These are phyloP conservation scores for Pygocentrus nattereri DNA, from an alignment of 2,797 vertebrate species.

Conservation along the genomic window DNA sequence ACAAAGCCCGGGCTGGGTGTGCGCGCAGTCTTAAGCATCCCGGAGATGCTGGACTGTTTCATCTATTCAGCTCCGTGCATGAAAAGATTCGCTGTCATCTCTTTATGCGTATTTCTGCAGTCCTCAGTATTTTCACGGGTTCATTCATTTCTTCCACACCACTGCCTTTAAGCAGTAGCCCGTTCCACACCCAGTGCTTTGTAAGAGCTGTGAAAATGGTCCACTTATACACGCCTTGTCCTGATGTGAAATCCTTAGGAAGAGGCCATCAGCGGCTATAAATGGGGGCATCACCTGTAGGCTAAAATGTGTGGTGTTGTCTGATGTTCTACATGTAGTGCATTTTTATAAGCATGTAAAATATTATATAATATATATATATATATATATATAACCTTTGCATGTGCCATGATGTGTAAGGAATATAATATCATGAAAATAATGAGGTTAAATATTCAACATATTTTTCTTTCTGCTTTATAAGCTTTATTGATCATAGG, in stretches of 20 bases:
- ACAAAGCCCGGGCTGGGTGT: constrained; percentile 17
- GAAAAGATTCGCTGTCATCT: neutral
- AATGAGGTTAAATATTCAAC: too few relatives aligned
- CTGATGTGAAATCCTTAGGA: neutral
- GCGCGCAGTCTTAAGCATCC: neutral
- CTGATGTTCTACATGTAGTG: neutral
- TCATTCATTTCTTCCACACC: neutral
- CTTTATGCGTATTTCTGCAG: neutral
- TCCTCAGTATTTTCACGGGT: neutral
- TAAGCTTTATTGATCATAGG: too few relatives aligned
- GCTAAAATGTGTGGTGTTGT: neutral
- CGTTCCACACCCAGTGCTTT: neutral
- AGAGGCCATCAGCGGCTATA: neutral
- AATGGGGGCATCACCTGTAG: too few relatives aligned
- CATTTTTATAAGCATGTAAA: neutral
- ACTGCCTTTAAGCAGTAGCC: neutral
- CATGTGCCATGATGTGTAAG: too few relatives aligned
- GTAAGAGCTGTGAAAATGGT: neutral
- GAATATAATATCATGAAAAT: too few relatives aligned
- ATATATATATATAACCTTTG: too few relatives aligned
- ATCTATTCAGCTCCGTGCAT: neutral
- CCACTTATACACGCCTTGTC: neutral
- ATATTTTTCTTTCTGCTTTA: too few relatives aligned
- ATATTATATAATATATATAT: too few relatives aligned
- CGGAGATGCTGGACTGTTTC: neutral